Evolutionary conservation across 2,797 vertebrate genomes (phyloP).

Genomic region (Micrastur ruficollis): DNA sequence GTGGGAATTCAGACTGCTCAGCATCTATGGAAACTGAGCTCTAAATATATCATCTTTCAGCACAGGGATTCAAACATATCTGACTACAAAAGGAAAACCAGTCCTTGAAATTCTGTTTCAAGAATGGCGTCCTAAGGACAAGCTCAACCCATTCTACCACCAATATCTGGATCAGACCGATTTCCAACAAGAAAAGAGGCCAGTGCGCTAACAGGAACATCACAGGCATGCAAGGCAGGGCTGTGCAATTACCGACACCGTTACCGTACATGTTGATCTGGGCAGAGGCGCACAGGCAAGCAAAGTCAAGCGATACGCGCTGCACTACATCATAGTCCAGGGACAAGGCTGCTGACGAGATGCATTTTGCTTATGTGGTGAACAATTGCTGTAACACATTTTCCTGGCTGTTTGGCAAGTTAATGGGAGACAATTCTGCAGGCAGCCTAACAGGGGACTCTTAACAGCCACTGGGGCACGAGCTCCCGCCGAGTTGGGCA

Average conservation of each 20-base stretch:
- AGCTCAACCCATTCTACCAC: background rate
- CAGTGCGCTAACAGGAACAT: background rate
- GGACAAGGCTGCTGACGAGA: background rate
- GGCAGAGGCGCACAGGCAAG: background rate
- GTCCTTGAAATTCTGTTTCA: background rate
- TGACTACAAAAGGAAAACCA: background rate
- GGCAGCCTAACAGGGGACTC: background rate
- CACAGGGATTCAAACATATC: background rate
- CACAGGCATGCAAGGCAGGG: background rate
- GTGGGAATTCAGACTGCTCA: slow-evolving; percentile 10
- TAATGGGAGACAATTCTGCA: background rate
- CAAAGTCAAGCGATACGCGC: rapidly evolving
- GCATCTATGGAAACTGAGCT: slow-evolving; percentile 5
- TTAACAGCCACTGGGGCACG: rapidly evolving
- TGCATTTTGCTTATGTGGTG: rapidly evolving
- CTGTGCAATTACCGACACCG: background rate
- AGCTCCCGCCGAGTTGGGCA: rapidly evolving
- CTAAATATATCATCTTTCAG: background rate
- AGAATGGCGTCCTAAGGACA: background rate
- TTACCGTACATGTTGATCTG: background rate
- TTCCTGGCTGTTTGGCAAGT: background rate
- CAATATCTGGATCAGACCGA: background rate
- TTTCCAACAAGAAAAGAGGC: background rate
- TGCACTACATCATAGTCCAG: background rate
- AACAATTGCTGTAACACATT: background rate